A percentile compares a stretch with the other conserved stretches of the same genome.
phyloP scores from a whole-genome alignment of 2,888 invertebrate genomes.

The Callyntrura sp. region DNA sequence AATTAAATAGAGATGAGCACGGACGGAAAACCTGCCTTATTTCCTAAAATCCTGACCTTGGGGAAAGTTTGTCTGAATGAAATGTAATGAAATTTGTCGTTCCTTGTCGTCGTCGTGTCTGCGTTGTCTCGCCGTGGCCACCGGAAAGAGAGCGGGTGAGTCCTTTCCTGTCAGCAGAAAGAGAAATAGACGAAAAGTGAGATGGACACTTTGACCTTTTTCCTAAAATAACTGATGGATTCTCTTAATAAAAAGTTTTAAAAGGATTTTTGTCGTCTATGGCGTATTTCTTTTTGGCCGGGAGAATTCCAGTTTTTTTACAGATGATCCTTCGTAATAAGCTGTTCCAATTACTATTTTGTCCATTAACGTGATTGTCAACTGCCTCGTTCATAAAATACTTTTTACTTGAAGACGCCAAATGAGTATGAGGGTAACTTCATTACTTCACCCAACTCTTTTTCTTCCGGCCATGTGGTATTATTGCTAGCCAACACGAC shows the following conservation, averaged over 20 bases:
- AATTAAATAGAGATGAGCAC: conserved; percentile 11
- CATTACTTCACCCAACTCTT: conserved; percentile 8
- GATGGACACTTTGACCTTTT: not conserved
- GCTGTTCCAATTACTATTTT: conserved; percentile 30
- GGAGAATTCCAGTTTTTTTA: not conserved
- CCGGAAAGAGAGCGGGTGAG: not conserved
- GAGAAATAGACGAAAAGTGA: not conserved
- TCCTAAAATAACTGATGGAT: not conserved
- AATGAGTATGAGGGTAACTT: conserved; percentile 13
- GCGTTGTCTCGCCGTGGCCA: not conserved
- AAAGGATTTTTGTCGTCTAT: not conserved
- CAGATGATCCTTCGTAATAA: not conserved
- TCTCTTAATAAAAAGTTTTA: not conserved
- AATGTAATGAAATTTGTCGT: conserved; percentile 49
- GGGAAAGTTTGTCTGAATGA: conserved; percentile 25
- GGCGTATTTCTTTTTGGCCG: not conserved
- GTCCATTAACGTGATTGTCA: not conserved
- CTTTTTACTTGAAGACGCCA: conserved; percentile 13
- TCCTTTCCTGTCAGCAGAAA: not conserved
- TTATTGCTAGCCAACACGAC: not conserved
- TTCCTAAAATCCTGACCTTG: conserved; percentile 42
- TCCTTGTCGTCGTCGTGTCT: not conserved
- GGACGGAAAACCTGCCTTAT: not conserved
- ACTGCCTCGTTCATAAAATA: not conserved
- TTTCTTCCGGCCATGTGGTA: not conserved